phyloP scores from a whole-genome alignment of 2,113 vertebrate species.

The Mesoclemmys tuberculata region DNA sequence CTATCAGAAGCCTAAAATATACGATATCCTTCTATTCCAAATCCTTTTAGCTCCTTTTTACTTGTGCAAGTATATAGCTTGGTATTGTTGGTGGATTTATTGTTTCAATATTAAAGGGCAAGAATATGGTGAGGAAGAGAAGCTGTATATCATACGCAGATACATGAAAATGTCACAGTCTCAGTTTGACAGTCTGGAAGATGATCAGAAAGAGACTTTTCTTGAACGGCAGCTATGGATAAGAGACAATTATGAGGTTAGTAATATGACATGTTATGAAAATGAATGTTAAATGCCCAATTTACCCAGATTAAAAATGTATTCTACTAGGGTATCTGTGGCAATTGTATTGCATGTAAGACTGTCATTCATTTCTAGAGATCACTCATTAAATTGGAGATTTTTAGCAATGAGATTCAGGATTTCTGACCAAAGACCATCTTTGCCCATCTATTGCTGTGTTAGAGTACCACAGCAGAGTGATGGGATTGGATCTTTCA shows the following conservation, averaged over 20 bases:
- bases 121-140: conserved; percentile 92
- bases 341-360: not conserved
- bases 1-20: conserved; percentile 94
- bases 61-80: conserved; percentile 84
- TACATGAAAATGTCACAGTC: conserved; percentile 95
- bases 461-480: not conserved
- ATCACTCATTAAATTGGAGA: not conserved
- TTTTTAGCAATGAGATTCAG: not conserved
- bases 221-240: conserved; percentile 91
- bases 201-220: conserved; percentile 84
- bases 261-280: not conserved
- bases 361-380: not conserved
- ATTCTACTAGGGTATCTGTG: not conserved
- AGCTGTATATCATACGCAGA: conserved; percentile 92
- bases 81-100: conserved; percentile 93
- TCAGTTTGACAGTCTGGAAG: conserved; percentile 95
- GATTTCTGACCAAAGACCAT: not conserved
- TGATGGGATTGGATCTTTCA: not conserved
- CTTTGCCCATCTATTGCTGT: not conserved
- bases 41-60: conserved; percentile 91
- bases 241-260: conserved; percentile 93
- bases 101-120: conserved; percentile 90
- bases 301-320: not conserved
- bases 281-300: not conserved
- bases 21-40: conserved; percentile 93